These are phyloP conservation scores for Drosophila yooni DNA, from an alignment of 2,888 invertebrate genomes.

Conservation along the genomic window DNA sequence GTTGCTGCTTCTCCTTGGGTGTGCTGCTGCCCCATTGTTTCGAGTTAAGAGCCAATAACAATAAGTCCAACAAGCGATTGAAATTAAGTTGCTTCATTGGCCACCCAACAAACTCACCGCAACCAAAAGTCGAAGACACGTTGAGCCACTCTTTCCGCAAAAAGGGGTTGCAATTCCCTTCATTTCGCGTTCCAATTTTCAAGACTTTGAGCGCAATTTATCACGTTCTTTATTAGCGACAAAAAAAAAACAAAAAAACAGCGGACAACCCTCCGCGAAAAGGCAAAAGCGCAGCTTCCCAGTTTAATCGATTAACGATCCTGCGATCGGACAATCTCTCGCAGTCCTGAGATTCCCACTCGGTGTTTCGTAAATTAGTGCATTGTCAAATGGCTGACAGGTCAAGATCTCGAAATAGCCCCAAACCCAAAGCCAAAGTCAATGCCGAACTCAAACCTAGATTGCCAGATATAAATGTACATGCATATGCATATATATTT, in stretches of 20 bases:
- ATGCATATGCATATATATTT: constrained; percentile 26
- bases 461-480: constrained; percentile 41
- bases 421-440: constrained; percentile 2
- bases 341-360: constrained; percentile 15
- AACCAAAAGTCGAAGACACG: constrained; percentile 14
- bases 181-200: constrained; percentile 28
- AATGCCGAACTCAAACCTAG: constrained; percentile 2
- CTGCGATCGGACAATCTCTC: constrained; percentile 13
- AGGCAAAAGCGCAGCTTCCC: constrained; percentile 55
- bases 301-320: constrained; percentile 80
- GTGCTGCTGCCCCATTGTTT: constrained; percentile 72
- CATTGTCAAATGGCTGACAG: constrained; percentile 65
- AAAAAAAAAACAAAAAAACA: constrained; percentile 26
- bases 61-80: constrained; percentile 67
- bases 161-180: constrained; percentile 13
- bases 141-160: constrained; percentile 1
- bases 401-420: constrained; percentile 13
- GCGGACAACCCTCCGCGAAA: not conserved
- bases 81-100: constrained; percentile 74
- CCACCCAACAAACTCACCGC: constrained; percentile 58
- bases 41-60: constrained; percentile 61
- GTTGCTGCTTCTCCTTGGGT: constrained; percentile 57
- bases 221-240: constrained; percentile 80
- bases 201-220: constrained; percentile 69
- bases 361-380: constrained; percentile 81